These are phyloP conservation scores for Euclidia mi DNA, from an alignment of 2,888 invertebrate genomes.

Conservation along the genomic window DNA sequence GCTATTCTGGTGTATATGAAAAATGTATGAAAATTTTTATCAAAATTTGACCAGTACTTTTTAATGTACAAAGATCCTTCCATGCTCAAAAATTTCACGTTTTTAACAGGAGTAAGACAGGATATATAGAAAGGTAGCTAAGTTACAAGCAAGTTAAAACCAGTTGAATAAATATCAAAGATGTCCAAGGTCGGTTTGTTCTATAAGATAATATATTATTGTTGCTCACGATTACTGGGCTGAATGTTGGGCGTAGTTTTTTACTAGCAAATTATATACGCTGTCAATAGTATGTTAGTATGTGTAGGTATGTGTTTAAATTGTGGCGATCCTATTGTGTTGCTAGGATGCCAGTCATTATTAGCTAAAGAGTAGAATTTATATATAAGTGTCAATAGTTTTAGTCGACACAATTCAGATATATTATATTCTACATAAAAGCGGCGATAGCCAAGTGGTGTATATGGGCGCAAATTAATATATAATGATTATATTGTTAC, in stretches of 20 bases:
- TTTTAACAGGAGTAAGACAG: too few species aligned
- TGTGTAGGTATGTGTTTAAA: constrained; percentile 9
- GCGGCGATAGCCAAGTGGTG: too few species aligned
- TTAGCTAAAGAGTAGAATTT: constrained; percentile 45
- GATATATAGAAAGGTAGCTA: too few species aligned
- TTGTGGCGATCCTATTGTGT: constrained; percentile 31
- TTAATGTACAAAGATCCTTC: too few species aligned
- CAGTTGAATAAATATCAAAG: background rate
- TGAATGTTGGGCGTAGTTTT: constrained; percentile 7
- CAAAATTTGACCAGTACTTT: too few species aligned
- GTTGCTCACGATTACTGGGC: background rate
- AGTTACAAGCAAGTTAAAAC: too few species aligned
- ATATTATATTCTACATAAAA: too few species aligned
- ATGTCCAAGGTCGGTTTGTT: constrained; percentile 1
- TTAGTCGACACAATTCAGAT: background rate
- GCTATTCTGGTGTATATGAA: too few species aligned
- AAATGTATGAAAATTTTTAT: too few species aligned
- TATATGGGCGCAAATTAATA: too few species aligned
- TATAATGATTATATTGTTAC: too few species aligned
- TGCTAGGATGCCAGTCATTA: constrained; percentile 34
- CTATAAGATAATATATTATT: background rate
- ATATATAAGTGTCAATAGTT: constrained; percentile 19
- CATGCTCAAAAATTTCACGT: too few species aligned
- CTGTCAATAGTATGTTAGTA: background rate
- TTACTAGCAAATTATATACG: constrained; percentile 11